These are phyloP conservation scores for Saguinus imperator DNA, from an alignment of 2,113 vertebrate genomes.

Conservation along the genomic window DNA sequence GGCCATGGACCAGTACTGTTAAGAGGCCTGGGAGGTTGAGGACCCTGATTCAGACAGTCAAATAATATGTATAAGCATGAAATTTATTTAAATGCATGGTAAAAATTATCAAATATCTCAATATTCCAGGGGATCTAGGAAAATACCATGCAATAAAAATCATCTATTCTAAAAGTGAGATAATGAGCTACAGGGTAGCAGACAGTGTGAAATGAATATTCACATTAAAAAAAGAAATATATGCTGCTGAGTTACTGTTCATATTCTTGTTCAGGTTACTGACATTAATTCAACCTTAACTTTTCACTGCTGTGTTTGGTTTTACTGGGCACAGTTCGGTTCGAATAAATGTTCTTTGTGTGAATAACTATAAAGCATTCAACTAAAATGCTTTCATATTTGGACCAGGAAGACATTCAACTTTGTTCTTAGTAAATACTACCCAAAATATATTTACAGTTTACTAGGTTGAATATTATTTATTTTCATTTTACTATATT, in stretches of 20 bases:
- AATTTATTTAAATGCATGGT: conserved; percentile 65
- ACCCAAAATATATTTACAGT: background rate
- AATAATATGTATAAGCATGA: background rate
- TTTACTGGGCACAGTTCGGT: background rate
- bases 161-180: conserved; percentile 51
- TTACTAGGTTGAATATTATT: background rate
- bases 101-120: conserved; percentile 53
- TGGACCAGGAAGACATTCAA: background rate
- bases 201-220: conserved; percentile 52
- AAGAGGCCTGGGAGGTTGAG: no score
- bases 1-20: no score
- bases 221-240: conserved; percentile 10
- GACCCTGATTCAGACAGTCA: no score
- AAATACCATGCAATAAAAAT: conserved; percentile 58
- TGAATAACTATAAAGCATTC: background rate
- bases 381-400: background rate
- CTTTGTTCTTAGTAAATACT: background rate
- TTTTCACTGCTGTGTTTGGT: conserved; percentile 33
- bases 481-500: background rate
- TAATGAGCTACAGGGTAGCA: conserved; percentile 47
- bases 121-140: background rate
- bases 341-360: background rate
- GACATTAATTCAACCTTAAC: conserved; percentile 50
- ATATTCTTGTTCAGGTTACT: conserved; percentile 37
- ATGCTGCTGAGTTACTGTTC: conserved; percentile 40